A percentile compares a stretch with the other conserved stretches of the same genome.
Evolutionary conservation across 2,797 vertebrate genomes (phyloP).

Genomic region (Rhinoraja longicauda): DNA sequence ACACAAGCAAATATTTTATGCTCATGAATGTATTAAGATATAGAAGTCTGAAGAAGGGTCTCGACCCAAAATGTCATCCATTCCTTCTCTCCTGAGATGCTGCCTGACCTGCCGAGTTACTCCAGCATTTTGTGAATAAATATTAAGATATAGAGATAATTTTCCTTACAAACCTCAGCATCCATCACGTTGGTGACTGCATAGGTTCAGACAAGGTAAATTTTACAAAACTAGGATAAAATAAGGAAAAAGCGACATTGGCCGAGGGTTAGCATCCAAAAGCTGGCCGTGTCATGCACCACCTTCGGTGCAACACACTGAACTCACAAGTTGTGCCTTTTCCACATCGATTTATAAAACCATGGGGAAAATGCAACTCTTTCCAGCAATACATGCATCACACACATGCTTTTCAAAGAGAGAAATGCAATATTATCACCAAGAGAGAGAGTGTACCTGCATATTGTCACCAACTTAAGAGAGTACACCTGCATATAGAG

Average conservation of each 20-base stretch:
- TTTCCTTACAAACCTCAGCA: neutral
- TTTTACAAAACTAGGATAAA: neutral
- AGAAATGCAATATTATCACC: neutral
- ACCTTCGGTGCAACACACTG: neutral
- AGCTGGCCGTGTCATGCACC: neutral
- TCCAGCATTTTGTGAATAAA: too few species aligned
- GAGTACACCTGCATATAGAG: neutral
- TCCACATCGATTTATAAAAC: neutral
- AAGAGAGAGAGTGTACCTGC: neutral
- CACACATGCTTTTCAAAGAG: constrained; percentile 27
- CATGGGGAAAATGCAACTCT: neutral
- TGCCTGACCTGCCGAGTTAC: too few species aligned
- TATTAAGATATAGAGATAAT: neutral
- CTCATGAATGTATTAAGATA: neutral
- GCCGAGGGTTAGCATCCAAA: neutral
- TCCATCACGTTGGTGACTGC: constrained; percentile 21
- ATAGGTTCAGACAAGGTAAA: constrained; percentile 17
- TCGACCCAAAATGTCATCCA: too few species aligned
- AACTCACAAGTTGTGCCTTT: neutral
- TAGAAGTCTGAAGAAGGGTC: too few species aligned
- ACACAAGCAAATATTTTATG: neutral
- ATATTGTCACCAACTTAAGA: neutral
- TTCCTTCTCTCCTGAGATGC: too few species aligned
- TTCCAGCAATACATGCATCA: neutral
- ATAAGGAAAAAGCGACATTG: neutral